Evolutionary conservation across 1,140 invertebrate species (phyloP), one percentile per base, ranked within the genome.

Genomic region (Drosophila teissieri): DNA sequence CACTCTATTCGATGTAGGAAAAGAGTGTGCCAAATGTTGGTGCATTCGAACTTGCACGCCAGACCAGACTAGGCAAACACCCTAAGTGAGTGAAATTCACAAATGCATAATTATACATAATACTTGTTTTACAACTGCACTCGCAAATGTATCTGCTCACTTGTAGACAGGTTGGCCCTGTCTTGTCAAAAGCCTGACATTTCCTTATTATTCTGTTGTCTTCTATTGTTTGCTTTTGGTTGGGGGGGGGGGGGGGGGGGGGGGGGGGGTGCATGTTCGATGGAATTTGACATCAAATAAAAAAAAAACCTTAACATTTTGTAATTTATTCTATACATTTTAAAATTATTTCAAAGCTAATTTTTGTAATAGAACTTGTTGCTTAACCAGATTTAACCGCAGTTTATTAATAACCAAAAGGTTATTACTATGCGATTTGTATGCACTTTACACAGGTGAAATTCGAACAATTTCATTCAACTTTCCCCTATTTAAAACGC

Each of bases 121-220:
- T 15, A 53, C 22, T 15, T 60, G n/a, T 17, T 63, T 39, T 40
- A 63, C 31, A 36, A n/a, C 12, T 19, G 42, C 40, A 44, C 17
- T 31, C 22, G 17, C 40, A 69, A 37, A 56, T 69, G 49, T 36
- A 56, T 19, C 42, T 45, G 65, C 24, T 69, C 11, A 34, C 51
- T 37, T 31, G 58, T 81, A 80, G 80, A 84, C 80, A 83, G 46
- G 57, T 73, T 83, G 81, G 60, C 80, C 81, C 81, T 83, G 77
- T 73, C 56, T 40, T 80, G 81, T 80, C 80, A 80, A 34, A 48
- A 19, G 6, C 36, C n/a, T 70, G 67, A 69, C 49, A 69, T 72
- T 83, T 83, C 80, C 80, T 70, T 53, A 62, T 75, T 84, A 76
- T 74, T 60, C 34, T 58, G 54, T 55, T 67, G 39, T 63, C 27